These are phyloP conservation scores for Poliocrania exsul DNA, from an alignment of 2,797 vertebrate genomes.

Conservation along the genomic window DNA sequence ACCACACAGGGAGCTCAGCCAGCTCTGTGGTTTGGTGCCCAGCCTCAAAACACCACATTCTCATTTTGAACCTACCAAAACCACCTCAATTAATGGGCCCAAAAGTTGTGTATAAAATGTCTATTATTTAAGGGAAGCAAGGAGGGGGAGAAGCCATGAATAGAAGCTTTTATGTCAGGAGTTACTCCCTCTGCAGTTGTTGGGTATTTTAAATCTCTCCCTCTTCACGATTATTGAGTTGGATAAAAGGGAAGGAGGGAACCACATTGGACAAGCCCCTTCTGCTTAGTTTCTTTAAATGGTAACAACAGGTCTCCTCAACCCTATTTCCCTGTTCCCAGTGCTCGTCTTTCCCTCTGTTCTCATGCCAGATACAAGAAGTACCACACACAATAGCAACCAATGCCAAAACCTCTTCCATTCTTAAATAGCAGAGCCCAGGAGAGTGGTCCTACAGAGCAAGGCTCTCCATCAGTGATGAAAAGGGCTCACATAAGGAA, in stretches of 20 bases:
- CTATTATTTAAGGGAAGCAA: neutral
- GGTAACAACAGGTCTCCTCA: neutral
- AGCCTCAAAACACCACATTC: constrained; percentile 6
- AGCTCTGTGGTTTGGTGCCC: neutral
- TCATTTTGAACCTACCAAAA: neutral
- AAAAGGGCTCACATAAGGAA: neutral
- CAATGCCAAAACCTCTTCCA: neutral
- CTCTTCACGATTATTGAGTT: neutral
- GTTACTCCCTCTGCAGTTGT: neutral
- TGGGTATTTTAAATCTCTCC: neutral
- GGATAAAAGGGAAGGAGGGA: neutral
- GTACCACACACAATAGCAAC: neutral
- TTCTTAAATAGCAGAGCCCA: neutral
- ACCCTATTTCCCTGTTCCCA: neutral
- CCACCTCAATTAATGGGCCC: neutral
- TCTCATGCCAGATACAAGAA: neutral
- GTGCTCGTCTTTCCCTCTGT: neutral
- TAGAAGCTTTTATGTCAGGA: constrained; percentile 19
- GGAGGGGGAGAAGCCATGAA: neutral
- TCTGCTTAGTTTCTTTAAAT: neutral
- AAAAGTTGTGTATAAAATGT: neutral
- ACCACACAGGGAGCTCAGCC: neutral
- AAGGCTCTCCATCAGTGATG: neutral
- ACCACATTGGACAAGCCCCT: neutral
- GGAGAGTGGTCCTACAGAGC: neutral